Percentiles rank a stretch among this genome's conserved stretches.
Conservation (phyloP, 2,113 vertebrate species). For the Willisornis vidua region DNA sequence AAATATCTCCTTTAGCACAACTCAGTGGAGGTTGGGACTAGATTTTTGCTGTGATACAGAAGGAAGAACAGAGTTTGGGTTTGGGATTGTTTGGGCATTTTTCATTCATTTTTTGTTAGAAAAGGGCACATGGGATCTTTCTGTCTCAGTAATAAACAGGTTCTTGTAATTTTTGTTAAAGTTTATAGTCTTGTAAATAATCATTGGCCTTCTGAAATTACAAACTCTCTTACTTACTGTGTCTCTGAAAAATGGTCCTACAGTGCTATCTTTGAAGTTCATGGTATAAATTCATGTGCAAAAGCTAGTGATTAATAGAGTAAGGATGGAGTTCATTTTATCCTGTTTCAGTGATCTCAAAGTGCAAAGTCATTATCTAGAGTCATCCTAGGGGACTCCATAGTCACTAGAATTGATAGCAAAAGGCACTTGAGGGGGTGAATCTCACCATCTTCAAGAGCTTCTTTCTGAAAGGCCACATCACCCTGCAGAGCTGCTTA, state of each 20-base stretch:
- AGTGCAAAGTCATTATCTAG: not conserved
- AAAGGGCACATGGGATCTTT: fast-evolving
- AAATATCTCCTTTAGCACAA: not conserved
- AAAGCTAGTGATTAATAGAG: not conserved
- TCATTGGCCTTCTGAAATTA: not conserved
- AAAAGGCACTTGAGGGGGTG: not conserved
- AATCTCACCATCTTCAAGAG: not conserved
- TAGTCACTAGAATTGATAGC: not conserved
- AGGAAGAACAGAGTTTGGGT: fast-evolving
- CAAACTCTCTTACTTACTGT: not conserved
- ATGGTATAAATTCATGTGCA: not conserved
- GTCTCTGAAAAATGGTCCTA: not conserved
- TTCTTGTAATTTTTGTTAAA: not conserved
- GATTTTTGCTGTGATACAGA: not conserved
- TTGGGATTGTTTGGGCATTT: not conserved
- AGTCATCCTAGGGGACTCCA: not conserved
- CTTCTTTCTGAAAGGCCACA: not conserved
- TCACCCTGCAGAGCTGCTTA: not conserved
- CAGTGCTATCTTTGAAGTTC: not conserved
- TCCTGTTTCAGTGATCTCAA: not conserved
- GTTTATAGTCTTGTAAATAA: not conserved
- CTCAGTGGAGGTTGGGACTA: not conserved
- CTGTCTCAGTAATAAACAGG: not conserved
- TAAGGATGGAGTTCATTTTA: not conserved
- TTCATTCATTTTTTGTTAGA: not conserved